Base-by-base conservation (phyloP, 2,888 invertebrate genomes). In the Diaphora mendica region DNA sequence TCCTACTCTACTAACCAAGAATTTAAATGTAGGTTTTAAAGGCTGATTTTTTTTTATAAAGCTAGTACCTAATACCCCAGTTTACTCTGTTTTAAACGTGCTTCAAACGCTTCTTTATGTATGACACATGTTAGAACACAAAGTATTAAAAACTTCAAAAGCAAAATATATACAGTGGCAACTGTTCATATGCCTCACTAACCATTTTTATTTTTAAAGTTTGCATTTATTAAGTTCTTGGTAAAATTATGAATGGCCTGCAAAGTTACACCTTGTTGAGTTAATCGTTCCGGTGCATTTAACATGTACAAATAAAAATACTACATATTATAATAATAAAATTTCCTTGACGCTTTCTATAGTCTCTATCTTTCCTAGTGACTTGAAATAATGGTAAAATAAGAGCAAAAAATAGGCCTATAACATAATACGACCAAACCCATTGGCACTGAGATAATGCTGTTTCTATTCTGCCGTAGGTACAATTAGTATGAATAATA, bases 1-100 rank as follows among this genome's bases (percentile, higher is more conserved):
- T 99, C 90, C 96, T 99, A 70, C 97, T 99, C 51, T 99, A 99
- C 84, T 95, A 85, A 64, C 74, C 77, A 65, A 39, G 68, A 59
- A 55, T 44, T 66, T 23, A 26, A 64, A 69, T 48, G 35, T 68
- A 75, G 76, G 68, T 75, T 73, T 74, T 65, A 71, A 83, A 83
- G 84, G 83, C 83, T 83, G 83, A 83, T 77, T 80, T 80, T 80
- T 80, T 72, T 75, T 71, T 83, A 76, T 70, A 74, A 79, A 75
- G 62, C 71, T 76, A 76, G 39, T 55, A 64, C 64, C 23, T 68
- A 64, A 64, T 51, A 35, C 30, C 9, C 48, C 30, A 64, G 51
- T 51, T 35, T 55, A 73, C 48, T 64, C 68, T 4, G n/a, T 39
- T 62, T 26, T 48, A 68, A 30, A 20, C 20, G 35, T 73, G 68